A percentile compares a stretch with the other conserved stretches of the same genome.
These are phyloP conservation scores for Tyria jacobaeae DNA, from an alignment of 2,888 invertebrate genomes.

Conservation along the genomic window DNA sequence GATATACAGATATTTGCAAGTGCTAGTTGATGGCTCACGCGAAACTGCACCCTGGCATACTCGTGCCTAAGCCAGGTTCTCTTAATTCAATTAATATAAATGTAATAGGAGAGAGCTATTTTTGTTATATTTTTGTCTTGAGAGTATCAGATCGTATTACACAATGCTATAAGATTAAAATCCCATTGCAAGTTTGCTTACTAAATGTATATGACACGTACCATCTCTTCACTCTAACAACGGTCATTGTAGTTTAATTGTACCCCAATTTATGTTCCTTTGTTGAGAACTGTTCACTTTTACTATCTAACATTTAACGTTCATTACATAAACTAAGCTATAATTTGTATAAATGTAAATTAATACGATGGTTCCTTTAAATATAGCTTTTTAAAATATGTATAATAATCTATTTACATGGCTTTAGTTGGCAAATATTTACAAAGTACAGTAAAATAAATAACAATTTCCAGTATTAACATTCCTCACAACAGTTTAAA, in stretches of 20 bases:
- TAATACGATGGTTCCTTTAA: too few species aligned
- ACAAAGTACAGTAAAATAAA: background rate
- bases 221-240: constrained; percentile 15
- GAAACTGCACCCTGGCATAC: too few species aligned
- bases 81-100: too few species aligned
- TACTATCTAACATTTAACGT: constrained; percentile 22
- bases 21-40: too few species aligned
- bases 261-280: constrained; percentile 47
- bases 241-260: constrained; percentile 23
- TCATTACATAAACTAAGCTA: background rate
- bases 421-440: background rate
- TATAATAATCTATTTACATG: too few species aligned
- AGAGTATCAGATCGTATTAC: too few species aligned
- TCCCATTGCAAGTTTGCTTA: constrained; percentile 1
- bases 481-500: constrained; percentile 3
- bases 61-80: too few species aligned
- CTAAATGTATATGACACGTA: constrained; percentile 15
- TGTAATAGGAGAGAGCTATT: too few species aligned
- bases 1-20: too few species aligned
- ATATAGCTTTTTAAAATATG: too few species aligned
- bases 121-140: too few species aligned
- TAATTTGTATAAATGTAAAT: background rate
- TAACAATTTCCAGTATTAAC: background rate
- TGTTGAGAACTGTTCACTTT: constrained; percentile 38
- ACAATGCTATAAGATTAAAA: too few species aligned